Conservation (phyloP, 2,113 vertebrate genomes). For the Henicopernis longicauda region DNA sequence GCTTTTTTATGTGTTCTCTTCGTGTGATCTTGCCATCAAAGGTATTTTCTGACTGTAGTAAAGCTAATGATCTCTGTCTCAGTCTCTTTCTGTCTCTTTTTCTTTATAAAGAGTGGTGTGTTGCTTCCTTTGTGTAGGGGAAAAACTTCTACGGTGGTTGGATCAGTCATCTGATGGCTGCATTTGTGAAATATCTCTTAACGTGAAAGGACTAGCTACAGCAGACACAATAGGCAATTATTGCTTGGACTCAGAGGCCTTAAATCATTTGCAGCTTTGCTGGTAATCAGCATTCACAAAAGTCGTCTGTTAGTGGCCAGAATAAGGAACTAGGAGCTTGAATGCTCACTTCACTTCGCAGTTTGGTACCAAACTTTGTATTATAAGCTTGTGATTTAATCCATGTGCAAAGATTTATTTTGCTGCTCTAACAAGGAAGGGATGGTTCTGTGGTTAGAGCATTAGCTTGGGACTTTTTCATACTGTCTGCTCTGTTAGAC, state of each 20-base stretch:
- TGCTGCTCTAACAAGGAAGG: constrained; percentile 1
- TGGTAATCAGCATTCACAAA: constrained; percentile 20
- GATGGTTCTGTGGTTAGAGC: not conserved
- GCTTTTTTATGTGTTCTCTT: constrained; percentile 23
- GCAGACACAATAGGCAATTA: constrained; percentile 62
- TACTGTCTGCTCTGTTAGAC: not conserved
- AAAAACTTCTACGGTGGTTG: constrained; percentile 15
- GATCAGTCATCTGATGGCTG: constrained; percentile 51
- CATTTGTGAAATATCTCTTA: constrained; percentile 32
- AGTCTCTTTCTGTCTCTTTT: constrained; percentile 11
- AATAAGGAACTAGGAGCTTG: not conserved
- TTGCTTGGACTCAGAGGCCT: constrained; percentile 22
- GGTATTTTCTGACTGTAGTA: constrained; percentile 41
- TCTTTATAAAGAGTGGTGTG: constrained; percentile 1
- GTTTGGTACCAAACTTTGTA: not conserved
- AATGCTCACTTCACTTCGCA: not conserved
- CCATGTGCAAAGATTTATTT: not conserved
- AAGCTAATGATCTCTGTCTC: constrained; percentile 51
- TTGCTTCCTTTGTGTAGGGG: constrained; percentile 44
- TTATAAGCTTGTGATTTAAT: not conserved
- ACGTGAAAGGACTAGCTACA: constrained; percentile 35
- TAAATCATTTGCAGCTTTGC: constrained; percentile 45
- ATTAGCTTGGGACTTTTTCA: constrained; percentile 9
- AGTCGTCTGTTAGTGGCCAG: not conserved
- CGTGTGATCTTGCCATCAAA: constrained; percentile 55